These are phyloP conservation scores for Metacarcinus magister DNA, from an alignment of 2,888 invertebrate genomes.

Conservation along the genomic window DNA sequence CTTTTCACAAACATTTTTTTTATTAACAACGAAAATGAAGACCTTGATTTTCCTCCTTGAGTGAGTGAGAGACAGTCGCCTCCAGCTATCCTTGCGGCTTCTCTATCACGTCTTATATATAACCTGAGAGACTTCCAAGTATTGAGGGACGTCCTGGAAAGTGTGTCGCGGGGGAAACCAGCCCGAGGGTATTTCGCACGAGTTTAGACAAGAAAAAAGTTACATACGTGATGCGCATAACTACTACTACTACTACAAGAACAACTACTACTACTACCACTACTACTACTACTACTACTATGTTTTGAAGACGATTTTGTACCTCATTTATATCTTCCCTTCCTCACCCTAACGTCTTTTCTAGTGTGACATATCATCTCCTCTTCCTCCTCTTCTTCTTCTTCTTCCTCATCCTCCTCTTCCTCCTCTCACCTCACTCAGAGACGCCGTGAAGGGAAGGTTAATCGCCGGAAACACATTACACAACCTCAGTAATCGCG, in stretches of 20 bases:
- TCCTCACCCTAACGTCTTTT: neutral
- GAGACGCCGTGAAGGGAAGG: neutral
- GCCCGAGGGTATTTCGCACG: no score
- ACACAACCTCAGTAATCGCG: neutral
- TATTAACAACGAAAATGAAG: no score
- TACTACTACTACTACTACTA: constrained; percentile 30
- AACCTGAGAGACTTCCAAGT: no score
- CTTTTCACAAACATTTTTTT: no score
- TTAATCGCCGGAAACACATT: constrained; percentile 13
- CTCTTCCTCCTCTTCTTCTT: neutral
- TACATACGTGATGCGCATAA: neutral
- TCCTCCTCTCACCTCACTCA: neutral
- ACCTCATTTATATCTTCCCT: neutral
- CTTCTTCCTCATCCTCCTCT: neutral
- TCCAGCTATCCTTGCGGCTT: no score
- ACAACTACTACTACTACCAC: neutral
- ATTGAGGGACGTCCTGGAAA: no score
- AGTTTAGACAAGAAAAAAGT: no score
- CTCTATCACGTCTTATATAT: no score
- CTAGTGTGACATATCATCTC: neutral
- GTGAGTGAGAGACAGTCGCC: no score
- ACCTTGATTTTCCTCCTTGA: no score
- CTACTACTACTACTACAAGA: constrained; percentile 9
- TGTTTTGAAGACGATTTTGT: neutral
- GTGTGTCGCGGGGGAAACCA: no score